Percentiles rank a stretch among this genome's conserved stretches.
phyloP scores from a whole-genome alignment of 2,888 invertebrate species.

The Pelosia muscerda region DNA sequence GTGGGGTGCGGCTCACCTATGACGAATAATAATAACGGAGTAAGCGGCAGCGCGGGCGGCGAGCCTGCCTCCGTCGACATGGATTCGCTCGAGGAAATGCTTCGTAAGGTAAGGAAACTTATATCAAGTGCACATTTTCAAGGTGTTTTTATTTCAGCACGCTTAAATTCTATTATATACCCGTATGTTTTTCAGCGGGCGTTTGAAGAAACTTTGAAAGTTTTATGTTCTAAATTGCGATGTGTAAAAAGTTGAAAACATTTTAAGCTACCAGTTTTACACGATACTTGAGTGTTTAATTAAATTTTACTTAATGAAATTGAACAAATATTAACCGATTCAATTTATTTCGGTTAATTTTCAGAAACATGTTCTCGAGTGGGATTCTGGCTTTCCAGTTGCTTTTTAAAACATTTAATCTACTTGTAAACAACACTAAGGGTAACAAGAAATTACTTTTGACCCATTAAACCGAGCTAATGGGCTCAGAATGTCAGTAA shows the following conservation, averaged over 20 bases:
- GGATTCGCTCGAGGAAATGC: constrained; percentile 93
- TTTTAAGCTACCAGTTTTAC: constrained; percentile 4
- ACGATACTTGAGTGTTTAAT: background rate
- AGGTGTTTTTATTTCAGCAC: constrained; percentile 37
- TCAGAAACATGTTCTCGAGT: background rate
- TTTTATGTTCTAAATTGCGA: constrained; percentile 22
- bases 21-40: constrained; percentile 89
- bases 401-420: background rate
- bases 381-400: background rate
- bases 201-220: constrained; percentile 17
- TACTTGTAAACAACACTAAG: background rate
- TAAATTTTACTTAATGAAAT: background rate
- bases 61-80: constrained; percentile 89
- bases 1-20: constrained; percentile 81
- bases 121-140: constrained; percentile 38
- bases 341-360: background rate
- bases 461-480: background rate
- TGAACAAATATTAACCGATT: background rate
- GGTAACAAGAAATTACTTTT: background rate
- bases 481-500: background rate
- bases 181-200: constrained; percentile 28
- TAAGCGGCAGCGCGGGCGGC: constrained; percentile 87
- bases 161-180: constrained; percentile 28
- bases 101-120: constrained; percentile 89
- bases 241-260: constrained; percentile 1